phyloP scores from a whole-genome alignment of 2,113 vertebrate genomes.

The Centropristis striata region DNA sequence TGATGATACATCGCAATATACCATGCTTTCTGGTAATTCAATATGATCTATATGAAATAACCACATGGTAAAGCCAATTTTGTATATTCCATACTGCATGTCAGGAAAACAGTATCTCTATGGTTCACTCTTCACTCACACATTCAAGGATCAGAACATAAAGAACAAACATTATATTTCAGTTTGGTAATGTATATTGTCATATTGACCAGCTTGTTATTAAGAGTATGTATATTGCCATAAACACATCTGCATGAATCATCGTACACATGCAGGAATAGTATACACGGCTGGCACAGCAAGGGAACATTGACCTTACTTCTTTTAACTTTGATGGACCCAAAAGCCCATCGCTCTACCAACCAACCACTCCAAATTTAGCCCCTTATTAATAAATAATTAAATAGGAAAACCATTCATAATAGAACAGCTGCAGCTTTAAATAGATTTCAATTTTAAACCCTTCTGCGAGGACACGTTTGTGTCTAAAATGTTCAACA shows the following conservation, averaged over 20 bases:
- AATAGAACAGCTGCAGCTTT: constrained; percentile 58
- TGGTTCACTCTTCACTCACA: too few species aligned
- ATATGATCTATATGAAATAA: too few species aligned
- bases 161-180: too few species aligned
- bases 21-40: too few species aligned
- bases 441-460: constrained; percentile 62
- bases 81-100: too few species aligned
- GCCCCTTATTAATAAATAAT: constrained; percentile 50
- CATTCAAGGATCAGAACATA: too few species aligned
- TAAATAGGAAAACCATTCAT: constrained; percentile 68
- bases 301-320: not conserved
- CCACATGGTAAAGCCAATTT: too few species aligned
- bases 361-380: constrained; percentile 54
- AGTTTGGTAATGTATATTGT: too few species aligned
- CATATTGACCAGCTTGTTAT: too few species aligned
- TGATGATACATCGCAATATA: too few species aligned
- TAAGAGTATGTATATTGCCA: not conserved
- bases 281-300: not conserved
- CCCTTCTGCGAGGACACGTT: constrained; percentile 16
- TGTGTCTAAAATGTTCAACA: constrained; percentile 9
- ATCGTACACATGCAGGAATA: not conserved
- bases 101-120: too few species aligned
- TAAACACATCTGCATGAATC: constrained; percentile 1
- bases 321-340: constrained; percentile 11
- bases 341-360: not conserved